Percentiles rank a stretch among this genome's conserved stretches.
These are phyloP conservation scores for Potamilus streckersoni DNA, from an alignment of 1,140 invertebrate genomes.

Conservation along the genomic window DNA sequence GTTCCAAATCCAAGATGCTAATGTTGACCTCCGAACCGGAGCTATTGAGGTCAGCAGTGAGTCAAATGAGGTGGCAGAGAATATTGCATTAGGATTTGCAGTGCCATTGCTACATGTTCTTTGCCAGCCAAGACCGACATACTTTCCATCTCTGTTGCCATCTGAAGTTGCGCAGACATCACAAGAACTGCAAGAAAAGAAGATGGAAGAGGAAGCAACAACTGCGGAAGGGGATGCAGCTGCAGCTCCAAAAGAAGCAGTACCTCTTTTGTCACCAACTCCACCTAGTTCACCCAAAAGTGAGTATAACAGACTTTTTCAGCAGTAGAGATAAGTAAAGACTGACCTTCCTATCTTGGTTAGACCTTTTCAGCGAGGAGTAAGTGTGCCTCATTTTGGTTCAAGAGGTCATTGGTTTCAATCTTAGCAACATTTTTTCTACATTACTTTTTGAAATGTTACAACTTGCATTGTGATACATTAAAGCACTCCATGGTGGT, in stretches of 20 bases:
- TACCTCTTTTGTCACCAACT: neutral
- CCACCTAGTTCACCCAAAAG: neutral
- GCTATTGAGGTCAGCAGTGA: conserved; percentile 26
- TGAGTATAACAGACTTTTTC: neutral
- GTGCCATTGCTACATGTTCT: conserved; percentile 47
- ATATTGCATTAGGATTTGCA: conserved; percentile 41
- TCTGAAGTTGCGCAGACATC: neutral
- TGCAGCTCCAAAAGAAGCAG: neutral
- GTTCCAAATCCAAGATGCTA: conserved; percentile 26
- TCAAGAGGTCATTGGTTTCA: neutral
- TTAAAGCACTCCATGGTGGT: too few species aligned
- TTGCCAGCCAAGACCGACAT: conserved; percentile 35
- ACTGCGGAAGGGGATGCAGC: neutral
- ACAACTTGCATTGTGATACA: too few species aligned
- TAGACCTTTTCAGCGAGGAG: neutral
- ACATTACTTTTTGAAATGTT: too few species aligned
- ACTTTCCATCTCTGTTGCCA: conserved; percentile 17
- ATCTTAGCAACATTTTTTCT: neutral
- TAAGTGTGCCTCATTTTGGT: neutral
- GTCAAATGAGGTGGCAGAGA: conserved; percentile 42
- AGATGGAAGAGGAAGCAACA: conserved; percentile 9
- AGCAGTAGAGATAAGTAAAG: neutral
- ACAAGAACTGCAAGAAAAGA: neutral
- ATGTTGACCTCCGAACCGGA: conserved; percentile 23
- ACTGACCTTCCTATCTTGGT: neutral